Percentiles rank a stretch among this genome's conserved stretches.
These are phyloP conservation scores for Sphinx pinastri DNA, from an alignment of 2,888 invertebrate genomes.

Conservation along the genomic window DNA sequence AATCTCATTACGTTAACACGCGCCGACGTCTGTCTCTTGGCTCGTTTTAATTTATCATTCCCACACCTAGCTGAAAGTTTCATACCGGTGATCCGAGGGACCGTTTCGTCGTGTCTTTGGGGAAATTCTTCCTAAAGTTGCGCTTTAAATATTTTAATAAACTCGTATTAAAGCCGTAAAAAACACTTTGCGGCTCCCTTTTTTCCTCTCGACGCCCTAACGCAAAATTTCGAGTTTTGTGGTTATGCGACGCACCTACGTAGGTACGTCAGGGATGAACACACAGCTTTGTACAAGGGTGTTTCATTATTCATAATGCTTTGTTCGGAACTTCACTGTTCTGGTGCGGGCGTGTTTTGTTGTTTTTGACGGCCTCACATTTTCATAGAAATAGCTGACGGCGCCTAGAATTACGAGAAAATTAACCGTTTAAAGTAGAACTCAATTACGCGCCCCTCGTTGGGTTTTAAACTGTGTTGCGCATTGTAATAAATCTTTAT, in stretches of 20 bases:
- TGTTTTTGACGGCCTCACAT: slow-evolving; percentile 67
- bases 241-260: slow-evolving; percentile 39
- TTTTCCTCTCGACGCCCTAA: slow-evolving; percentile 29
- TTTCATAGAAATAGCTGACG: slow-evolving; percentile 39
- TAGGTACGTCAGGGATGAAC: slow-evolving; percentile 37
- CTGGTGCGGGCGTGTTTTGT: slow-evolving; percentile 66
- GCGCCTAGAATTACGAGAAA: slow-evolving; percentile 6
- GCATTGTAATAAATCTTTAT: background rate
- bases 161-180: slow-evolving; percentile 81
- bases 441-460: slow-evolving; percentile 6
- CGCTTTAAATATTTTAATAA: slow-evolving; percentile 83
- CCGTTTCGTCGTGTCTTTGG: slow-evolving; percentile 73
- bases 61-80: slow-evolving; percentile 67
- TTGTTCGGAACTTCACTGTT: slow-evolving; percentile 68
- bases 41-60: slow-evolving; percentile 77
- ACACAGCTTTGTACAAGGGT: slow-evolving; percentile 60
- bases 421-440: slow-evolving; percentile 10
- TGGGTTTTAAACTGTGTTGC: background rate
- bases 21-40: slow-evolving; percentile 56
- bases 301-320: slow-evolving; percentile 82
- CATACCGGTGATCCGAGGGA: slow-evolving; percentile 63
- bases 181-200: slow-evolving; percentile 77
- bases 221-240: slow-evolving; percentile 56
- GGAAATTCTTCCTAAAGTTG: slow-evolving; percentile 80
- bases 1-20: slow-evolving; percentile 58